Evolutionary conservation across 2,113 vertebrate genomes (phyloP).

Genomic region (Python bivittatus): DNA sequence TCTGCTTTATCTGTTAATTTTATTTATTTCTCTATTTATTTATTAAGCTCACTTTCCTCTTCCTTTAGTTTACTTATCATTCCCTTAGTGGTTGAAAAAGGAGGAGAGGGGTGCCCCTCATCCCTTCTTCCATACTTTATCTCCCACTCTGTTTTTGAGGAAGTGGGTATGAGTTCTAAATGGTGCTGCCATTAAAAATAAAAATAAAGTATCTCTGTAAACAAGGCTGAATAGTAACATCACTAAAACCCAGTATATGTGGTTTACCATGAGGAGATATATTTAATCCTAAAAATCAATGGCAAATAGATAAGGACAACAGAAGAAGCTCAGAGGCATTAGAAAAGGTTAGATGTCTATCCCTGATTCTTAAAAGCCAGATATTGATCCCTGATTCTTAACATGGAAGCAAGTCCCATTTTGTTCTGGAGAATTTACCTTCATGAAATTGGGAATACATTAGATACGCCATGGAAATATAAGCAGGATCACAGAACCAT

Average conservation of each 20-base stretch:
- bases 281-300: neutral
- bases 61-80: neutral
- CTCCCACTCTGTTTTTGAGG: neutral
- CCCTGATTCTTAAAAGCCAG: neutral
- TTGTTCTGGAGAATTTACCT: neutral
- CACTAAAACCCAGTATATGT: neutral
- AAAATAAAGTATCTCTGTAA: neutral
- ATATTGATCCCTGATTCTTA: neutral
- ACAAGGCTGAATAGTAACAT: constrained; percentile 1
- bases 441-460: neutral
- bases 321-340: neutral
- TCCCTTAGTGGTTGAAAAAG: neutral
- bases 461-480: neutral
- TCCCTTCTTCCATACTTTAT: neutral
- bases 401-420: neutral
- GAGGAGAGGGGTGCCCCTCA: neutral
- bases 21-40: constrained; percentile 6
- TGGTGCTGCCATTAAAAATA: constrained; percentile 13
- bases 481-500: neutral
- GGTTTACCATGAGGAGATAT: neutral
- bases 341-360: neutral
- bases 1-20: constrained; percentile 24
- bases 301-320: neutral
- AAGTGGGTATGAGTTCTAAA: neutral
- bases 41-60: neutral